Percentiles rank a stretch among this genome's conserved stretches.
phyloP scores from a whole-genome alignment of 2,888 invertebrate species.

The Stenodera caucasica region DNA sequence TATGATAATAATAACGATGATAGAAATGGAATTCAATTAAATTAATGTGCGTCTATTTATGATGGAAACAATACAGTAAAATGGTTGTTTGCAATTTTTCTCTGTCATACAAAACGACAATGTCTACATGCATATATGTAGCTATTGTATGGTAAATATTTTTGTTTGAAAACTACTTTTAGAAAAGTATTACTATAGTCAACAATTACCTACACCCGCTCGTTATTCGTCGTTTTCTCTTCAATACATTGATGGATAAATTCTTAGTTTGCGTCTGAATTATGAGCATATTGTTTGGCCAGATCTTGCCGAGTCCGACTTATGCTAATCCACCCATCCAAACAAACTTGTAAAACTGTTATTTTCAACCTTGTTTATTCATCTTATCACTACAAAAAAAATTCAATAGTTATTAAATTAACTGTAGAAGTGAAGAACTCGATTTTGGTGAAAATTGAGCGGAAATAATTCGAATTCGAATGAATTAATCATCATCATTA shows the following conservation, averaged over 20 bases:
- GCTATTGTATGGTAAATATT: slow-evolving; percentile 7
- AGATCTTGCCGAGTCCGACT: not conserved
- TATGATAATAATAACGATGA: not conserved
- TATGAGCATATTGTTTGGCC: not conserved
- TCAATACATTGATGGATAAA: slow-evolving; percentile 1
- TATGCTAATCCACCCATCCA: not conserved
- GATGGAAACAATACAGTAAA: not conserved
- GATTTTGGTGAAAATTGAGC: too few species aligned
- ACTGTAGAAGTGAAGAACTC: too few species aligned
- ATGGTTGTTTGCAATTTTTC: slow-evolving; percentile 4
- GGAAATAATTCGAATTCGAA: not conserved
- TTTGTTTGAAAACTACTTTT: slow-evolving; percentile 6
- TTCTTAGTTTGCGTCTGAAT: not conserved
- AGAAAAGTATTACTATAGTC: not conserved
- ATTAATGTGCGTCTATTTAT: not conserved
- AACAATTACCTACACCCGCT: slow-evolving; percentile 7
- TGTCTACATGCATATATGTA: not conserved
- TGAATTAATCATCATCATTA: not conserved
- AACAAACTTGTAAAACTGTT: not conserved
- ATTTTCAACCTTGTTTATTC: not conserved
- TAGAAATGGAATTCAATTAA: not conserved
- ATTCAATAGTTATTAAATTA: not conserved
- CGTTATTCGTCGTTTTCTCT: not conserved
- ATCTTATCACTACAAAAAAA: too few species aligned
- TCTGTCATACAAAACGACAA: slow-evolving; percentile 7